Evolutionary conservation across 2,797 vertebrate species (phyloP).

Genomic region (Pseudopleuronectes americanus): DNA sequence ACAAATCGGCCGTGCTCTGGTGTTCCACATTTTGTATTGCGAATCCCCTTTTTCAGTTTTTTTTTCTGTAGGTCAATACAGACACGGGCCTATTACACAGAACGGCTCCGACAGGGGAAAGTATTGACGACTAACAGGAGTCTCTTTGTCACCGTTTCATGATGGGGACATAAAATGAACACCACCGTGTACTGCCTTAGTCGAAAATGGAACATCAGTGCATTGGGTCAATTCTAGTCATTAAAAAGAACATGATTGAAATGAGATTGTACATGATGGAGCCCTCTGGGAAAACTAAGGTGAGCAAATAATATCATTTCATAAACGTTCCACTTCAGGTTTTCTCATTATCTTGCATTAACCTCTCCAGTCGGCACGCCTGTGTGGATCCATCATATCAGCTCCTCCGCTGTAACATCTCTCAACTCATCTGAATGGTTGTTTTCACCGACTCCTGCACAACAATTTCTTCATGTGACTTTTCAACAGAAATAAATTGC

Average conservation of each 20-base stretch:
- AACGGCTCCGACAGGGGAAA: slow-evolving; percentile 16
- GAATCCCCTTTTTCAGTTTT: slow-evolving; percentile 15
- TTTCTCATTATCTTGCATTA: slow-evolving; percentile 77
- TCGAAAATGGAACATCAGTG: slow-evolving; percentile 18
- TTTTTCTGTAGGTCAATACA: slow-evolving; percentile 27
- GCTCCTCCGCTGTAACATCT: slow-evolving; percentile 45
- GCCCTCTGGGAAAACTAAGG: slow-evolving; percentile 60
- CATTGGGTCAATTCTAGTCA: slow-evolving; percentile 40
- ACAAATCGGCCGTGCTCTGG: slow-evolving; percentile 43
- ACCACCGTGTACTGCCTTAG: background rate
- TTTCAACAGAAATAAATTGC: background rate
- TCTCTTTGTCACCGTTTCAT: slow-evolving; percentile 1
- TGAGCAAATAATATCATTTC: slow-evolving; percentile 65
- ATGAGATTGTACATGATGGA: slow-evolving; percentile 58
- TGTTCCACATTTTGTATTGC: slow-evolving; percentile 33
- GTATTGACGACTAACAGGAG: slow-evolving; percentile 3
- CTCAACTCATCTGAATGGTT: slow-evolving; percentile 39
- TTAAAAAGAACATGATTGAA: slow-evolving; percentile 70
- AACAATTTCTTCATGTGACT: background rate
- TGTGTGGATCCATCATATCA: slow-evolving; percentile 39
- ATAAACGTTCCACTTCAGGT: slow-evolving; percentile 75
- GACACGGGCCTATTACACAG: slow-evolving; percentile 17
- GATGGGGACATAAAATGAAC: slow-evolving; percentile 11
- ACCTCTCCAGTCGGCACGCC: slow-evolving; percentile 58
- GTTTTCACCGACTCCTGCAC: slow-evolving; percentile 5